Evolutionary conservation across 2,113 vertebrate genomes (phyloP).

Genomic region (Excalfactoria chinensis): DNA sequence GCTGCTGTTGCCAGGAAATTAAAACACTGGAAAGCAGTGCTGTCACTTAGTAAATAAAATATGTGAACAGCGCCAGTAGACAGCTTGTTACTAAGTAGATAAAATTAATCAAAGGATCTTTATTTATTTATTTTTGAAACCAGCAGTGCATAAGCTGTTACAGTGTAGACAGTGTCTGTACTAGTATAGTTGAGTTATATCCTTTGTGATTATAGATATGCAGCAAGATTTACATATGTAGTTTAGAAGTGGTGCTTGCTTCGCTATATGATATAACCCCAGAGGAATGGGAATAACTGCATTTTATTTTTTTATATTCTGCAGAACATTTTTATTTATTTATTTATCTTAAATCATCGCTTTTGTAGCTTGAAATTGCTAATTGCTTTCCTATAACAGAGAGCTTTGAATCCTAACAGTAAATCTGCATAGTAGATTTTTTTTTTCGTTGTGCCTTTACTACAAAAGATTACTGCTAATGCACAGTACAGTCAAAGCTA

Average conservation of each 20-base stretch:
- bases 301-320: background rate
- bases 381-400: background rate
- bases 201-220: background rate
- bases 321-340: background rate
- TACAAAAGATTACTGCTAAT: background rate
- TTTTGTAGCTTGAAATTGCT: background rate
- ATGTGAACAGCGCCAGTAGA: background rate
- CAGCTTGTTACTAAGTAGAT: background rate
- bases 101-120: background rate
- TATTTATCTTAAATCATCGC: background rate
- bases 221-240: background rate
- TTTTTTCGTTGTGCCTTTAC: background rate
- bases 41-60: background rate
- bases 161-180: background rate
- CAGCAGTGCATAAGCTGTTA: background rate
- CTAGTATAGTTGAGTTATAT: background rate
- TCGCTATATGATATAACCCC: background rate
- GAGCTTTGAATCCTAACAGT: background rate
- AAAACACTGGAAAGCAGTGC: background rate
- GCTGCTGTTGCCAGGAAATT: background rate
- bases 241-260: background rate
- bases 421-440: background rate
- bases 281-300: background rate
- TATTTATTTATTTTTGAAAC: background rate
- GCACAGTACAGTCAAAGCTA: background rate